Evolutionary conservation across 2,113 vertebrate genomes (phyloP), one percentile per base, ranked within the genome.

Genomic region (Maccullochella peelii): DNA sequence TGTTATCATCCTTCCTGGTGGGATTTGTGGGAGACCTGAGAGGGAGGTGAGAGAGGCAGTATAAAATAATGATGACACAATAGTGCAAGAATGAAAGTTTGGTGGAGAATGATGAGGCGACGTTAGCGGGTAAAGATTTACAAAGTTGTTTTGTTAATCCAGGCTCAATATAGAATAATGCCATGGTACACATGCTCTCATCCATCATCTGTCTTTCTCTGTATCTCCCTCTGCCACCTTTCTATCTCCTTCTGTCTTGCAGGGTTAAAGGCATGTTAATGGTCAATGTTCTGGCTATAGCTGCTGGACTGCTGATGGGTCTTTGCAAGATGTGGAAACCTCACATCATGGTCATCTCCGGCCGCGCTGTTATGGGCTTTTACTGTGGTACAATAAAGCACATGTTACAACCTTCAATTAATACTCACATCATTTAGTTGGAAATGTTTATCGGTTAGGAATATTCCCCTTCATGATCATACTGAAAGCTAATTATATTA

Each of bases 1-100:
- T 99, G 96, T 11, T 98, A 21, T 98, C 98, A 1, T 99, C 98
- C 36, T 99, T 99, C 93, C 94, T 99, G 27, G 97, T 98, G 82
- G 97, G 98, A 49, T 97, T 95, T 94, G 94, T 98, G 16, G 97
- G 97, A 1, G 96, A 99, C 93, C 91, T 91, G 62, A 95, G 95
- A 78, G 97, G 98, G 65, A 98, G 98, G 98, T 99, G 77, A 91
- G 89, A 20, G 52, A 70, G 12, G 0, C 63, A 38, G 3, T 9
- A 54, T 38, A 5, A 18, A 9, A 47, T 23, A 7, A 54, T 27
- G 7, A 14, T 8, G 2, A 14, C 6, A 38, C 2, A 38, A 8
- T 8, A 8, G 33, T 18, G 49, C n/a, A 49, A n/a, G 8, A 52
- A 18, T 62, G 8, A 73, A 42, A 49, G 27, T 52, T 8, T 62